Conservation (phyloP, 2,888 invertebrate species). For the Aphidoletes aphidimyza region DNA sequence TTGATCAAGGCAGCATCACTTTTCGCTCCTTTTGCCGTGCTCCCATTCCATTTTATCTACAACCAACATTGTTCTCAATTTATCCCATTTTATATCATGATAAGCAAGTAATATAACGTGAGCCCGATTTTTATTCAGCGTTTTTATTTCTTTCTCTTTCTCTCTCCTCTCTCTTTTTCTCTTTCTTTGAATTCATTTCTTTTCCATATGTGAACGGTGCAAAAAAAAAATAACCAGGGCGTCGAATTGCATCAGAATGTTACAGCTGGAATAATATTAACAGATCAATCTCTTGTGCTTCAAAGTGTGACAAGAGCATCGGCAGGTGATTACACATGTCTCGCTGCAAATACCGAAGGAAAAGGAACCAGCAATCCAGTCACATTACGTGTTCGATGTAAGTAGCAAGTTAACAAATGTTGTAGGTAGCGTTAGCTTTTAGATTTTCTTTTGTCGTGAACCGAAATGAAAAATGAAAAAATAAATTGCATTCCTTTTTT, state of each 20-base stretch:
- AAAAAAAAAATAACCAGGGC: conserved; percentile 69
- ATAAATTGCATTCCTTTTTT: conserved; percentile 27
- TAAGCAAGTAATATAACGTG: conserved; percentile 43
- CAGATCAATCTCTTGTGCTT: conserved; percentile 86
- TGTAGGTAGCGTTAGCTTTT: neutral
- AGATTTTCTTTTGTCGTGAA: neutral
- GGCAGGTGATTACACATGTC: conserved; percentile 88
- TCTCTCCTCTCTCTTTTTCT: neutral
- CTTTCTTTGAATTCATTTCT: neutral
- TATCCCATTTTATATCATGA: conserved; percentile 49
- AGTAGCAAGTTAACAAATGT: conserved; percentile 64
- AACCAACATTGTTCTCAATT: conserved; percentile 38
- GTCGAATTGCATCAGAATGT: conserved; percentile 85
- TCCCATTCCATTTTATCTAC: neutral
- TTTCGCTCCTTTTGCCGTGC: neutral
- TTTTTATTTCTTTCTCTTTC: neutral
- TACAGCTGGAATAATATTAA: conserved; percentile 82
- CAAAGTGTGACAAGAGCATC: conserved; percentile 84
- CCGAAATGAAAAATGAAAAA: conserved; percentile 1
- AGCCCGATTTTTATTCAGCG: neutral
- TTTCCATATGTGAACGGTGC: too few relatives aligned
- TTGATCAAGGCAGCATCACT: neutral
- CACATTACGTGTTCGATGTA: conserved; percentile 76
- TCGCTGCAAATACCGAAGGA: conserved; percentile 86
- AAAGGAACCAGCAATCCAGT: conserved; percentile 81